Evolutionary conservation across 2,113 vertebrate species (phyloP).

Genomic region (Hystrix brachyura): DNA sequence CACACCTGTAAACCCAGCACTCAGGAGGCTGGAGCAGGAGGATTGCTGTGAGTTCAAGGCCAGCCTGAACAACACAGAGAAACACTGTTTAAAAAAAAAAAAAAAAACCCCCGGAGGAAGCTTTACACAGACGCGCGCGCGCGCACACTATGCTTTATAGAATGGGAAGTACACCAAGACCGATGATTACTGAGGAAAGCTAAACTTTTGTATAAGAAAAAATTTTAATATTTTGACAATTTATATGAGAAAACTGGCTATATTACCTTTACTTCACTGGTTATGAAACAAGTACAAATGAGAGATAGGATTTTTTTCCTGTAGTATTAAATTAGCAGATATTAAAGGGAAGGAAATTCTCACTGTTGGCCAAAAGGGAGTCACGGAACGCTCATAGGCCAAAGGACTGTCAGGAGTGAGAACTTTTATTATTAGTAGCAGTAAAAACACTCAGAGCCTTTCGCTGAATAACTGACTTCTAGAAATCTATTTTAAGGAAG

Average conservation of each 20-base stretch:
- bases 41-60: background rate
- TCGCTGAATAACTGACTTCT: background rate
- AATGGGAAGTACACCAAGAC: background rate
- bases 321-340: conserved; percentile 1
- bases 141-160: background rate
- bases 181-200: background rate
- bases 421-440: background rate
- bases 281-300: background rate
- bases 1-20: background rate
- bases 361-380: background rate
- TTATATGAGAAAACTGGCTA: background rate
- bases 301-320: background rate
- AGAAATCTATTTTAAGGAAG: background rate
- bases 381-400: background rate
- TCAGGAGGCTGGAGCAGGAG: background rate
- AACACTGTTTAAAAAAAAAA: background rate
- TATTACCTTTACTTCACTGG: background rate
- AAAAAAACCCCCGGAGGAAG: too few relatives aligned
- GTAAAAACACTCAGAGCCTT: conserved; percentile 11
- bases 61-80: background rate
- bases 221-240: background rate
- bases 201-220: background rate
- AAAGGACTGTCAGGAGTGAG: background rate
- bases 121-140: too few relatives aligned
- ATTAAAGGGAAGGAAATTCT: background rate